Evolutionary conservation across 2,113 vertebrate genomes (phyloP).

Genomic region (Percina caprodes): DNA sequence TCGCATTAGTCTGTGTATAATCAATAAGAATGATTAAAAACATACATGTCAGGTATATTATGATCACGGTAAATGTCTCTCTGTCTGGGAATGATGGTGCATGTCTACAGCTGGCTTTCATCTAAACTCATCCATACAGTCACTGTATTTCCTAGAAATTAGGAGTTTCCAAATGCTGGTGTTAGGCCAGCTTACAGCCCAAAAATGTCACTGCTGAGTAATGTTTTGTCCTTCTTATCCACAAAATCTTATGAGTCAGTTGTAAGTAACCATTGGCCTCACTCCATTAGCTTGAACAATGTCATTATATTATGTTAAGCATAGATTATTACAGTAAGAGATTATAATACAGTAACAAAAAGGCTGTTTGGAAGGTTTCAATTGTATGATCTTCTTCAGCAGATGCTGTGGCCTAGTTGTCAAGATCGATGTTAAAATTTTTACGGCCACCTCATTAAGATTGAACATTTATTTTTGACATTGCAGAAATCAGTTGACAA

Average conservation of each 20-base stretch:
- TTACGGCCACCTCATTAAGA: background rate
- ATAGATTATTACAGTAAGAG: background rate
- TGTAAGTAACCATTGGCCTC: background rate
- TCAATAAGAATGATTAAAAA: background rate
- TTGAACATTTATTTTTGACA: background rate
- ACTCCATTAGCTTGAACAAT: background rate
- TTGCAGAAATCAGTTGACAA: background rate
- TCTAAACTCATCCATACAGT: background rate
- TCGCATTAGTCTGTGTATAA: background rate
- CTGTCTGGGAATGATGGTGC: background rate
- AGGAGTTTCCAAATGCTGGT: conserved; percentile 21
- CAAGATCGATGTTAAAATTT: background rate
- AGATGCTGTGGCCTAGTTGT: background rate
- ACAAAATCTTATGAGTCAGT: conserved; percentile 35
- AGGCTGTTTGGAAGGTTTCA: background rate
- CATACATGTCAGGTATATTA: background rate
- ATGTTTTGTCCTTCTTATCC: conserved; percentile 5
- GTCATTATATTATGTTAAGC: background rate
- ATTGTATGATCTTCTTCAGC: background rate
- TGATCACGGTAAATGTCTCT: background rate
- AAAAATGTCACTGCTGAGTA: conserved; percentile 40
- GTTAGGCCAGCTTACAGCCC: background rate
- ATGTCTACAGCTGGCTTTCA: conserved; percentile 20
- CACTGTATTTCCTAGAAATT: background rate
- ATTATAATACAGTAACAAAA: background rate